phyloP scores from a whole-genome alignment of 2,113 vertebrate genomes.

The Geococcyx californianus region DNA sequence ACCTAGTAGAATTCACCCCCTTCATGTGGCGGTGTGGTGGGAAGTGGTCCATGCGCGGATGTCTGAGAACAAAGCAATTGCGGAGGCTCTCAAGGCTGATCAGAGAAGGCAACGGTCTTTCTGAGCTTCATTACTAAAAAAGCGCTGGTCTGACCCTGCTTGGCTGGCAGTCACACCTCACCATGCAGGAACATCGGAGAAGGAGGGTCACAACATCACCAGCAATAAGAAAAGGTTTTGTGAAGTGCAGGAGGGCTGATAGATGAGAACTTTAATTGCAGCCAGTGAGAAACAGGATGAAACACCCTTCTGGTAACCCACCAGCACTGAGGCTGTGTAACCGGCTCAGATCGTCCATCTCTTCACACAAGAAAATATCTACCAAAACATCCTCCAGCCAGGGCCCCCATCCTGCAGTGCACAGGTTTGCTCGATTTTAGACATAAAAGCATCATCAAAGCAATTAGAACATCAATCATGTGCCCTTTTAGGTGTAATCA shows the following conservation, averaged over 20 bases:
- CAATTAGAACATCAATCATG: accelerated
- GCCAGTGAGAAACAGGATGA: background rate
- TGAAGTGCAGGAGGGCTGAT: background rate
- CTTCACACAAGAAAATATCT: background rate
- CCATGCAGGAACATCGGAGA: accelerated
- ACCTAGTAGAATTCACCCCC: background rate
- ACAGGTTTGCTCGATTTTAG: background rate
- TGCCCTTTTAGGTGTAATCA: background rate
- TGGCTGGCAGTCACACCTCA: accelerated
- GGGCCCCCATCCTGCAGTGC: background rate
- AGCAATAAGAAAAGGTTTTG: background rate
- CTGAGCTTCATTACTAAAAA: background rate
- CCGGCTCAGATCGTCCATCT: background rate
- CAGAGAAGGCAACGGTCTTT: background rate
- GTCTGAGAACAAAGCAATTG: background rate
- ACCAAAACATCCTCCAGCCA: background rate
- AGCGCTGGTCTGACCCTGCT: background rate
- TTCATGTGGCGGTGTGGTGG: accelerated
- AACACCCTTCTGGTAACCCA: background rate
- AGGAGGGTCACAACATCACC: background rate
- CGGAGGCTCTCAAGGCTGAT: background rate
- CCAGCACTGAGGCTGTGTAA: background rate
- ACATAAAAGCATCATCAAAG: background rate
- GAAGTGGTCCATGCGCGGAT: background rate
- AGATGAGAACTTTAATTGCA: background rate